A percentile compares a stretch with the other conserved stretches of the same genome.
Conservation (phyloP, 2,113 vertebrate species). For the Xiphorhynchus elegans region DNA sequence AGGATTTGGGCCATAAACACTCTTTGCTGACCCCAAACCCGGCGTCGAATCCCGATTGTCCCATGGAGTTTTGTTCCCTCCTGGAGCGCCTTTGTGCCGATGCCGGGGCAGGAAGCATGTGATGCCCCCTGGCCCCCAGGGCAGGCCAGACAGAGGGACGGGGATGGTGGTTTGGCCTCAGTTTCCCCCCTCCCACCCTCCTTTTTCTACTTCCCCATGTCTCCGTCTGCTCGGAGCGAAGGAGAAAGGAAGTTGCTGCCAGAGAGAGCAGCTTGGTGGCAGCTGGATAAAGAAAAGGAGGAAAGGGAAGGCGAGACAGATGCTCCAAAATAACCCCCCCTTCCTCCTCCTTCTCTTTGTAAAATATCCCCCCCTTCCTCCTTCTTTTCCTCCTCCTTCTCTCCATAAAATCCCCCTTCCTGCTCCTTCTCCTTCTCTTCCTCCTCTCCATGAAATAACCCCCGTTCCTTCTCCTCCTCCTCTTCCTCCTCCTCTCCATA, state of each 20-base stretch:
- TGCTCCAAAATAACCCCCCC: background rate
- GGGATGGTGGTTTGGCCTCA: background rate
- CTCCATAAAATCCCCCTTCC: background rate
- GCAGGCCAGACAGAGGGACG: background rate
- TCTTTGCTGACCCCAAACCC: background rate
- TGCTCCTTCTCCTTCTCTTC: background rate
- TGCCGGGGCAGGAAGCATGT: background rate
- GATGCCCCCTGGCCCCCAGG: background rate
- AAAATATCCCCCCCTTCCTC: background rate
- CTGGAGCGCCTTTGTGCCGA: background rate
- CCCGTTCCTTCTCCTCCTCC: background rate
- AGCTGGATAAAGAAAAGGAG: constrained; percentile 50
- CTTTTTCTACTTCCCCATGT: constrained; percentile 20
- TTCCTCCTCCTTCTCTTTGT: background rate
- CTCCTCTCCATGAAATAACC: background rate
- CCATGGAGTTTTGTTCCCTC: background rate
- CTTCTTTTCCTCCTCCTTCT: background rate
- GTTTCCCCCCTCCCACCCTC: background rate
- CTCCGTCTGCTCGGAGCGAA: background rate
- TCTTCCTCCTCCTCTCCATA: background rate
- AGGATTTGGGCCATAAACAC: accelerated
- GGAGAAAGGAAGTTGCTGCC: constrained; percentile 47
- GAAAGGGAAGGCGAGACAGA: constrained; percentile 56
- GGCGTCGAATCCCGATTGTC: accelerated
- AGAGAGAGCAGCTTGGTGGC: background rate